Base-by-base conservation (phyloP, 2,113 vertebrate genomes). In the Eulacestoma nigropectus region DNA sequence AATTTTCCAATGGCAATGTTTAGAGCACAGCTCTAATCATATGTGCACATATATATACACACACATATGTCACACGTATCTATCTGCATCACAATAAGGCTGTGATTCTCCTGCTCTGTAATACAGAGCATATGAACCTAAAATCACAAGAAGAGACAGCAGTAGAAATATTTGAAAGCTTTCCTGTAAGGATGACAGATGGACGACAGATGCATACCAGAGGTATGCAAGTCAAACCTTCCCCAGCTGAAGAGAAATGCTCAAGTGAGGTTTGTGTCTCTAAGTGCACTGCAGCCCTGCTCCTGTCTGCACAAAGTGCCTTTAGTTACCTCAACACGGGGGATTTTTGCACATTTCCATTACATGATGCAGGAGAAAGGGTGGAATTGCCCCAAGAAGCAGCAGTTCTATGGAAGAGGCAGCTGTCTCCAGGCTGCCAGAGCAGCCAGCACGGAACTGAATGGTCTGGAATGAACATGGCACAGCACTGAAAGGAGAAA, bases 221-320 rank as follows among this genome's bases (percentile, higher is more conserved):
- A 95, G 93, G 95, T 79, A 87, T 17, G 77, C 65, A 89, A 94
- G 84, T 47, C 60, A 50, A 75, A 59, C 84, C 77, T 87, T 81
- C 20, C 60, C 42, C 64, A 72, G 84, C 18, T 37, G 64, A 87
- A 52, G 73, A 67, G 73, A 93, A 77, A 70, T 13, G 47, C 73
- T 74, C 5, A 8, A 42, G 55, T 63, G 46, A 25, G 29, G 19
- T 59, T 62, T 78, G 62, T 72, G 32, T 35, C 65, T 89, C 2
- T 8, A 12, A 59, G 47, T 8, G 68, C 29, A 16, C 50, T 69
- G 84, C 77, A 78, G 68, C 7, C 57, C 55, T 37, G 25, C 76
- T 37, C 27, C 81, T 21, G 32, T 4, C 67, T 55, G 7, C 67
- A 33, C 85, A 60, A 49, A 62, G 16, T 32, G 37, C 5, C 72